These are phyloP conservation scores for Lonchura striata DNA, from an alignment of 2,113 vertebrate species.

Conservation along the genomic window DNA sequence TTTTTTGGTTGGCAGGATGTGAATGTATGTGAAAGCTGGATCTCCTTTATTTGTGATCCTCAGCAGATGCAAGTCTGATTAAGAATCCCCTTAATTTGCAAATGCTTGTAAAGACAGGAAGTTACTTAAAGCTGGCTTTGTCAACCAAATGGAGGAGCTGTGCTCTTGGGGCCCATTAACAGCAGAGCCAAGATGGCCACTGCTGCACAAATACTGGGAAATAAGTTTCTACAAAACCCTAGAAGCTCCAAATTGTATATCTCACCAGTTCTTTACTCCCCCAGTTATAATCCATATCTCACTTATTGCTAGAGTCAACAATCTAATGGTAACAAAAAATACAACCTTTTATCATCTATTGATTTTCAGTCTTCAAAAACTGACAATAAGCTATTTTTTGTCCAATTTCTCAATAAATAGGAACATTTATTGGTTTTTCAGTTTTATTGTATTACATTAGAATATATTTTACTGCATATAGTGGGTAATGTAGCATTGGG, in stretches of 20 bases:
- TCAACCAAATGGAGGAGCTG: neutral
- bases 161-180: neutral
- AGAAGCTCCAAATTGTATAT: constrained; percentile 33
- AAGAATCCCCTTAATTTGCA: neutral
- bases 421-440: constrained; percentile 66
- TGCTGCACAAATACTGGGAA: neutral
- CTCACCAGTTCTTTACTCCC: constrained; percentile 35
- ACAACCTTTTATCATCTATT: constrained; percentile 71
- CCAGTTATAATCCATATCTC: constrained; percentile 60
- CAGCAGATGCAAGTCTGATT: neutral
- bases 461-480: constrained; percentile 36
- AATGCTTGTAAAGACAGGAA: neutral
- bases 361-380: constrained; percentile 76
- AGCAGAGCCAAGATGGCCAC: neutral
- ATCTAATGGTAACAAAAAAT: constrained; percentile 70
- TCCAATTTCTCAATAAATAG: constrained; percentile 66
- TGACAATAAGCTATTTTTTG: constrained; percentile 73
- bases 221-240: constrained; percentile 50
- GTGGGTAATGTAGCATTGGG: constrained; percentile 26
- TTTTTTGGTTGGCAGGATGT: neutral
- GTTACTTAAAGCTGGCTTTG: neutral
- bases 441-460: constrained; percentile 57
- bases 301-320: constrained; percentile 76
- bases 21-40: neutral
- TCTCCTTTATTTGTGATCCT: neutral